These are phyloP conservation scores for Vanessa tameamea DNA, from an alignment of 1,140 invertebrate species.

Conservation along the genomic window DNA sequence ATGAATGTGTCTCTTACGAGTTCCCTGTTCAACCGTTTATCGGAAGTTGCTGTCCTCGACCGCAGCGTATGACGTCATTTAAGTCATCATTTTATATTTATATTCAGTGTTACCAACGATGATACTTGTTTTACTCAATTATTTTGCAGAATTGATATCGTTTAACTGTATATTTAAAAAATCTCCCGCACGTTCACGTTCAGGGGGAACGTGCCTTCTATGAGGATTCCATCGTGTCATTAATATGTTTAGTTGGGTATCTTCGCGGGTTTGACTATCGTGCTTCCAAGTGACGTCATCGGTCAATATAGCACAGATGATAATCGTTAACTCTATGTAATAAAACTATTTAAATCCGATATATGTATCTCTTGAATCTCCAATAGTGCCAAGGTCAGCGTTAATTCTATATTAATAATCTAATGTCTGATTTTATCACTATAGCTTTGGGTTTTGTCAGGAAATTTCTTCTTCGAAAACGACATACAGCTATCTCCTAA, in stretches of 20 bases:
- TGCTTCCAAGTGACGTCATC: neutral
- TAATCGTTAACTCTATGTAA: neutral
- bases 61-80: constrained; percentile 24
- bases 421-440: too few relatives aligned
- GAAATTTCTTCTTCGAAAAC: too few relatives aligned
- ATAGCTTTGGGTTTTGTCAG: too few relatives aligned
- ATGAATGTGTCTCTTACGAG: constrained; percentile 22
- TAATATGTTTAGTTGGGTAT: neutral
- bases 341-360: constrained; percentile 5
- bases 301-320: neutral
- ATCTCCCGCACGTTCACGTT: too few relatives aligned
- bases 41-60: constrained; percentile 25
- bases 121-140: too few relatives aligned
- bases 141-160: too few relatives aligned
- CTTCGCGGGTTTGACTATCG: neutral
- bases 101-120: constrained; percentile 1
- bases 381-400: too few relatives aligned
- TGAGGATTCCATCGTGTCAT: too few relatives aligned
- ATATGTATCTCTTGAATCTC: neutral
- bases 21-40: constrained; percentile 15
- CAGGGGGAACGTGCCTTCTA: too few relatives aligned
- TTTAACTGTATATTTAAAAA: too few relatives aligned
- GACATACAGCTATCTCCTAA: too few relatives aligned
- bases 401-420: too few relatives aligned
- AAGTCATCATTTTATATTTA: constrained; percentile 22